Evolutionary conservation across 2,888 invertebrate genomes (phyloP).

Genomic region (Dryococelus australis): DNA sequence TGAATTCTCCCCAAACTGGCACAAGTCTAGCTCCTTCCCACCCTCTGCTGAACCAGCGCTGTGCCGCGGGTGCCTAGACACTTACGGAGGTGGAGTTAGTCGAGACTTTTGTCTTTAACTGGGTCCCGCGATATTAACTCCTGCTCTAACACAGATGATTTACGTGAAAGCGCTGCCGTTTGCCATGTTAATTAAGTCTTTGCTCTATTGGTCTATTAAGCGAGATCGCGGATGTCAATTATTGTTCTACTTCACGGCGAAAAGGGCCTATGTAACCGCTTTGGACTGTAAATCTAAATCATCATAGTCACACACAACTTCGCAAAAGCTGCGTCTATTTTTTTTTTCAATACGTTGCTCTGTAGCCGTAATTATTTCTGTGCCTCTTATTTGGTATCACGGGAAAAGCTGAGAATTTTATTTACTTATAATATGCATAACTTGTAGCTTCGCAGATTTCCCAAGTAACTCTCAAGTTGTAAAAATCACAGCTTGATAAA

Average conservation of each 20-base stretch:
- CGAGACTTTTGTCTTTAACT: not conserved
- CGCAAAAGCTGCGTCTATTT: no score
- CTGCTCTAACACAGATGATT: conserved; percentile 1
- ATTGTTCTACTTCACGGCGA: not conserved
- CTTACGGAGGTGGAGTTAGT: not conserved
- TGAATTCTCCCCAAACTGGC: no score
- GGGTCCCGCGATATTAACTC: not conserved
- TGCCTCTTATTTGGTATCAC: no score
- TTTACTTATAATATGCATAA: no score
- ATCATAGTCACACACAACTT: no score
- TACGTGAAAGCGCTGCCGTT: not conserved
- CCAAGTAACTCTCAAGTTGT: no score
- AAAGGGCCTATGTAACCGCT: not conserved
- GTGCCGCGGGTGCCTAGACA: not conserved
- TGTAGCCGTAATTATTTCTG: no score
- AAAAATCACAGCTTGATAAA: no score
- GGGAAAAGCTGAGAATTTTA: no score
- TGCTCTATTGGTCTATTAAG: not conserved
- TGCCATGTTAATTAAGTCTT: conserved; percentile 1
- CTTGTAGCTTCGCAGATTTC: no score
- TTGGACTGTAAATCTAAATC: no score
- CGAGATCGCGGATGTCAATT: not conserved
- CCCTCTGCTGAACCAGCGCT: not conserved
- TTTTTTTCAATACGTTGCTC: no score
- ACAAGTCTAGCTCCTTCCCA: not conserved